These are phyloP conservation scores for Chloroceryle aenea DNA, from an alignment of 2,113 vertebrate genomes.

Conservation along the genomic window DNA sequence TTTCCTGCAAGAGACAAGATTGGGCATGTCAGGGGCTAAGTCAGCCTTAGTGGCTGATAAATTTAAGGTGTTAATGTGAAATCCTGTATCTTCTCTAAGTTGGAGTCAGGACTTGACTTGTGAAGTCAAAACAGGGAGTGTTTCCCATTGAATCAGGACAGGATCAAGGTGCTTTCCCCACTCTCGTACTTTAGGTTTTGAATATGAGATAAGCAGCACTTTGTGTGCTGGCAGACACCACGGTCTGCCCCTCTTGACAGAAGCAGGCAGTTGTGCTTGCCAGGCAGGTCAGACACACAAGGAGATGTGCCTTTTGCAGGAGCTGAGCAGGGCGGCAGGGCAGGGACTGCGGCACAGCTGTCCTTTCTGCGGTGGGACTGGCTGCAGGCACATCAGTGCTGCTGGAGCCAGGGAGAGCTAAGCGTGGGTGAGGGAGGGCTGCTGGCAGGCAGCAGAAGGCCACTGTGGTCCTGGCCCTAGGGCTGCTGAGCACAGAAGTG, in stretches of 20 bases:
- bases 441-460: background rate
- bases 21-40: background rate
- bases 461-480: background rate
- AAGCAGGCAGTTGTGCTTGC: background rate
- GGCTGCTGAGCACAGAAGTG: background rate
- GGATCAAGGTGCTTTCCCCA: background rate
- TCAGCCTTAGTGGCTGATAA: background rate
- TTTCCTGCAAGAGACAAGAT: background rate
- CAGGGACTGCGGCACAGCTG: background rate
- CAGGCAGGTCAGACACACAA: background rate
- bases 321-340: background rate
- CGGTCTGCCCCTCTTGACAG: background rate
- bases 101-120: background rate
- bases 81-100: background rate
- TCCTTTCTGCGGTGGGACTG: background rate
- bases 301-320: background rate
- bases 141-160: background rate
- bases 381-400: fast-evolving
- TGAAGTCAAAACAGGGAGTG: background rate
- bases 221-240: too few relatives aligned
- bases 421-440: background rate
- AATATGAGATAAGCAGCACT: background rate
- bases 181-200: background rate
- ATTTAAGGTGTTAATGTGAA: background rate
- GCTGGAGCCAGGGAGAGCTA: background rate